Conservation (phyloP, 2,888 invertebrate genomes). For the Orchestes rusci region DNA sequence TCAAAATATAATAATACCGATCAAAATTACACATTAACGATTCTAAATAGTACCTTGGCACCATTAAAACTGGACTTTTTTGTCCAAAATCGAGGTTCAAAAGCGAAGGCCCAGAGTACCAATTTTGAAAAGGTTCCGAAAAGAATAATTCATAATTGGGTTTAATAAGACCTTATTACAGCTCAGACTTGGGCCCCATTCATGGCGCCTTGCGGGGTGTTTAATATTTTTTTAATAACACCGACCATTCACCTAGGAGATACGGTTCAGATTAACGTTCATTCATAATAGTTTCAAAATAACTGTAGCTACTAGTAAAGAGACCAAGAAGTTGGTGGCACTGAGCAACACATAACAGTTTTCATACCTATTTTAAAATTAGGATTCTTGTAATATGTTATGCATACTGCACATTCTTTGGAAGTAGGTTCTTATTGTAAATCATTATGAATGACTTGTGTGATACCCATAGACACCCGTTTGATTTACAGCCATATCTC, state of each 20-base stretch:
- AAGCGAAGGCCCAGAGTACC: conserved; percentile 5
- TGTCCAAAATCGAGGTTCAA: background rate
- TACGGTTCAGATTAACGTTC: no score
- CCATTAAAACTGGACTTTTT: background rate
- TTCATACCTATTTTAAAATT: no score
- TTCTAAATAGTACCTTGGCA: conserved; percentile 1
- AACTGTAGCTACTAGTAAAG: no score
- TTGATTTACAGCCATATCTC: background rate
- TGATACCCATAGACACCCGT: no score
- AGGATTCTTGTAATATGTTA: no score
- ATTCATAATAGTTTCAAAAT: background rate
- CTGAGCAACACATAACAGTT: no score
- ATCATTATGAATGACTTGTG: no score
- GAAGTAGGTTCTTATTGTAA: no score
- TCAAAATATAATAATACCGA: background rate
- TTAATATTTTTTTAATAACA: no score
- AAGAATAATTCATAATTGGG: conserved; percentile 5
- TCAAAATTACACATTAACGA: background rate
- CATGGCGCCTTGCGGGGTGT: background rate
- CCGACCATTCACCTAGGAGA: no score
- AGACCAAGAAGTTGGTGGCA: no score
- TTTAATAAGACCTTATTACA: conserved; percentile 5
- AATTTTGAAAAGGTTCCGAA: conserved; percentile 8
- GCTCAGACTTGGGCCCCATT: background rate
- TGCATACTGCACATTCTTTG: no score